A percentile compares a stretch with the other conserved stretches of the same genome.
Conservation (phyloP, 2,797 vertebrate species). For the Miichthys miiuy region DNA sequence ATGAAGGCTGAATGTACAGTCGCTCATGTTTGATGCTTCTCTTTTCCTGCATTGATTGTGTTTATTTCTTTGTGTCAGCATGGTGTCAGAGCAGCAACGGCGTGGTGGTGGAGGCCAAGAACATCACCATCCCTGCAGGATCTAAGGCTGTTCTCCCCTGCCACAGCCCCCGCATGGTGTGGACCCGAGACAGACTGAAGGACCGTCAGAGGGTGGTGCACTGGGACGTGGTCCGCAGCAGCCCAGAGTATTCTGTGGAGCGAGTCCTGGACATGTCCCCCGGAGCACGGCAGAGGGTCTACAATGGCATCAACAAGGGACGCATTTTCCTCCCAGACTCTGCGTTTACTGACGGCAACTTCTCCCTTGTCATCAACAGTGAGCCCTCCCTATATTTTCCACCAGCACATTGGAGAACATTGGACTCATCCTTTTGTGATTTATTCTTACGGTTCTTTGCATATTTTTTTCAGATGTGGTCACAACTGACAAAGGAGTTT, state of each 20-base stretch:
- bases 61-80: slow-evolving; percentile 56
- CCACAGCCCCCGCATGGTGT: slow-evolving; percentile 92
- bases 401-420: background rate
- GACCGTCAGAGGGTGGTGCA: slow-evolving; percentile 96
- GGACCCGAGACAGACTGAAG: slow-evolving; percentile 91
- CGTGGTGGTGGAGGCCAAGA: slow-evolving; percentile 88
- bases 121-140: slow-evolving; percentile 85
- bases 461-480: slow-evolving; percentile 83
- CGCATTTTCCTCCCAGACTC: slow-evolving; percentile 86
- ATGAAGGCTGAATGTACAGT: background rate
- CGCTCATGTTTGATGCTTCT: background rate
- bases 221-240: slow-evolving; percentile 90
- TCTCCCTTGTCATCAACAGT: slow-evolving; percentile 94
- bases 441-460: background rate
- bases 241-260: slow-evolving; percentile 83
- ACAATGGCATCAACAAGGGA: slow-evolving; percentile 89
- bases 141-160: slow-evolving; percentile 88
- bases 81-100: slow-evolving; percentile 76
- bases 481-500: slow-evolving; percentile 88
- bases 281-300: slow-evolving; percentile 89
- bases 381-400: slow-evolving; percentile 17
- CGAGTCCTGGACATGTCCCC: slow-evolving; percentile 95
- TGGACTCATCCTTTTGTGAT: background rate
- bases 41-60: slow-evolving; percentile 1
- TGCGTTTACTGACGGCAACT: slow-evolving; percentile 94